Conservation (phyloP, 1,140 invertebrate species). For the Drosophila mauritiana region DNA sequence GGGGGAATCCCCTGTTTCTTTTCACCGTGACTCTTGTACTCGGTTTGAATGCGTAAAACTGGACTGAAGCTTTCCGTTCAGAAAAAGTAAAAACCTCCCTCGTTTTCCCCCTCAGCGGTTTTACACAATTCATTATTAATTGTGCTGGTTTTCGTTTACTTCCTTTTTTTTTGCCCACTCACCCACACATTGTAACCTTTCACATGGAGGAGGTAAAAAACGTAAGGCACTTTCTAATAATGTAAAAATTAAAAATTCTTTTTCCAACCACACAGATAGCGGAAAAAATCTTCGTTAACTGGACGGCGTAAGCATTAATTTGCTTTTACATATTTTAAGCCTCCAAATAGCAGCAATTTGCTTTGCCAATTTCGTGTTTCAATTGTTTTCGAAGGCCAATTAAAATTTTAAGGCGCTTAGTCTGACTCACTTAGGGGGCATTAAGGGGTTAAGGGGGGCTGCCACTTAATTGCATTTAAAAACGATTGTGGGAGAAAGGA, state of each 20-base stretch:
- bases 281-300: background rate
- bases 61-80: conserved; percentile 35
- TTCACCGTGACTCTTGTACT: conserved; percentile 9
- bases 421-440: background rate
- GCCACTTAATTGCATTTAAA: conserved; percentile 81
- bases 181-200: conserved; percentile 58
- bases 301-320: conserved; percentile 10
- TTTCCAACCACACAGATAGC: conserved; percentile 11
- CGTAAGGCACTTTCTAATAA: conserved; percentile 56
- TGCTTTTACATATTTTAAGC: conserved; percentile 12
- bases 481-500: conserved; percentile 47
- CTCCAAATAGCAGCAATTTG: conserved; percentile 34
- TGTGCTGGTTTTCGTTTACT: conserved; percentile 66
- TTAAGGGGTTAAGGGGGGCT: conserved; percentile 9
- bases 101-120: conserved; percentile 48
- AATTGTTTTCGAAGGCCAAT: conserved; percentile 72
- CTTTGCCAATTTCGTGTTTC: conserved; percentile 61
- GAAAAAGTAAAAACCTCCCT: background rate
- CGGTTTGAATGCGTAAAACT: conserved; percentile 63
- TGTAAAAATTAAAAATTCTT: conserved; percentile 78
- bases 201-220: conserved; percentile 30
- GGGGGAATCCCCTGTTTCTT: conserved; percentile 11
- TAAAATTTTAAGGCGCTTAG: conserved; percentile 68
- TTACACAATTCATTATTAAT: conserved; percentile 82
- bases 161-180: conserved; percentile 9